phyloP scores from a whole-genome alignment of 2,888 invertebrate genomes.

The Theretra japonica region DNA sequence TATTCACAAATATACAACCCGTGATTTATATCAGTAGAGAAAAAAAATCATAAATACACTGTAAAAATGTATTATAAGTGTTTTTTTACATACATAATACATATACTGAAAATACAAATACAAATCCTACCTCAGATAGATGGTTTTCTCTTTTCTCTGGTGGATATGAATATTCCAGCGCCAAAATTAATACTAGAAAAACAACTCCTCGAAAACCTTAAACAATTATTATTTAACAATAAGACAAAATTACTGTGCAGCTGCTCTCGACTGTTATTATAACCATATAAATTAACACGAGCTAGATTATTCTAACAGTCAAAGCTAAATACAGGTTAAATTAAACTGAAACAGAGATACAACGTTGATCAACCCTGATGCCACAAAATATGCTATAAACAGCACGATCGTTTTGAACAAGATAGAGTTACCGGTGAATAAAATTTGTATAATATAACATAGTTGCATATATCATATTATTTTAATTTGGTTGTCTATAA shows the following conservation, averaged over 20 bases:
- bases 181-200: background rate
- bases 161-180: background rate
- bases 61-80: too few species aligned
- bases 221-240: constrained; percentile 20
- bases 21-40: too few species aligned
- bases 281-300: constrained; percentile 28
- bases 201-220: background rate
- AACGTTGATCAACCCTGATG: constrained; percentile 12
- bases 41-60: too few species aligned
- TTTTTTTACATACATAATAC: too few species aligned
- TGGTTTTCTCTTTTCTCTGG: too few species aligned
- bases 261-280: constrained; percentile 25
- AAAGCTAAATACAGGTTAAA: constrained; percentile 37
- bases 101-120: too few species aligned
- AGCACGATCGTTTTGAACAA: background rate
- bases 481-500: too few species aligned
- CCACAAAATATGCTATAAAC: background rate
- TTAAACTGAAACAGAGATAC: constrained; percentile 32
- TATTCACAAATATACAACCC: too few species aligned
- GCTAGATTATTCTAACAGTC: constrained; percentile 33
- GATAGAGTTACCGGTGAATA: background rate
- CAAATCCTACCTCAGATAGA: too few species aligned
- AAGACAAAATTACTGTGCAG: constrained; percentile 17
- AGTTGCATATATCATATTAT: too few species aligned
- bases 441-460: too few species aligned